phyloP scores from a whole-genome alignment of 2,888 invertebrate genomes.

The Drosophila mayaguana region DNA sequence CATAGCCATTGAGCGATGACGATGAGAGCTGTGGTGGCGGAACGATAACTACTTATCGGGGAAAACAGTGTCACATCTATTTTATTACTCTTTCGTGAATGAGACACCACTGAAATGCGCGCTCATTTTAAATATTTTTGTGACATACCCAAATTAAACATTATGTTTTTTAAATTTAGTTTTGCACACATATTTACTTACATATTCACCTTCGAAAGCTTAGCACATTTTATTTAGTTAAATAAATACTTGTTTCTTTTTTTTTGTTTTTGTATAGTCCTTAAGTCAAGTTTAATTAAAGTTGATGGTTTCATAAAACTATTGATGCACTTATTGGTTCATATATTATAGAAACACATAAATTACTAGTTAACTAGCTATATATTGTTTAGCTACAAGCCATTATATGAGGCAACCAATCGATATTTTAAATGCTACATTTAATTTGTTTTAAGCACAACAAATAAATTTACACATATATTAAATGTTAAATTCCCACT shows the following conservation, averaged over 20 bases:
- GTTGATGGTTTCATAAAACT: constrained; percentile 36
- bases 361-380: constrained; percentile 35
- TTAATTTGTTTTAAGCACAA: constrained; percentile 42
- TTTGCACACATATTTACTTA: constrained; percentile 4
- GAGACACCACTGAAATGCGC: constrained; percentile 11
- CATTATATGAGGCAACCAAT: constrained; percentile 32
- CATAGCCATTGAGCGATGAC: constrained; percentile 9
- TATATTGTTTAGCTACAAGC: constrained; percentile 39
- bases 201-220: constrained; percentile 17
- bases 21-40: constrained; percentile 24
- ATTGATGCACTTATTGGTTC: constrained; percentile 33
- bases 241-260: constrained; percentile 30
- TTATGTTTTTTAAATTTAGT: not conserved
- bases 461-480: constrained; percentile 30
- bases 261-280: constrained; percentile 22
- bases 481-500: constrained; percentile 25
- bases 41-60: constrained; percentile 22
- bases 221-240: constrained; percentile 28
- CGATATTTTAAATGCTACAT: constrained; percentile 48
- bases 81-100: not conserved
- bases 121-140: not conserved
- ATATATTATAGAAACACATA: constrained; percentile 40
- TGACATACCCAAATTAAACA: not conserved
- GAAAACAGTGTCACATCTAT: constrained; percentile 5
- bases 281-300: constrained; percentile 43